Evolutionary conservation across 2,888 invertebrate genomes (phyloP).

Genomic region (Drosophila neutralis): DNA sequence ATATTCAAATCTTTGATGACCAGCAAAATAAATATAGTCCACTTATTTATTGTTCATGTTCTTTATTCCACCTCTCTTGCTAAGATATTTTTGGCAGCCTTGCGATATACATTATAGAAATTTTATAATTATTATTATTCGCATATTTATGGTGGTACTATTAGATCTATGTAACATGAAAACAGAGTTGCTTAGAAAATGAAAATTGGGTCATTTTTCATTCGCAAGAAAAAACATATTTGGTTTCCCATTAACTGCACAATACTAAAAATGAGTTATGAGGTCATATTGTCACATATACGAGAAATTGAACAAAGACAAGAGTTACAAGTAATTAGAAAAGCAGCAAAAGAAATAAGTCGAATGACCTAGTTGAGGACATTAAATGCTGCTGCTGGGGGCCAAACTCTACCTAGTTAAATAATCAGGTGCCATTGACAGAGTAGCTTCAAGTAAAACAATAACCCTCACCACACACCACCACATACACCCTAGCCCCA

Average conservation of each 20-base stretch:
- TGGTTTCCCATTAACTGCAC: background rate
- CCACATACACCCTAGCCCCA: background rate
- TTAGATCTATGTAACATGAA: background rate
- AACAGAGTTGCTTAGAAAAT: background rate
- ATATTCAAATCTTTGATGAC: background rate
- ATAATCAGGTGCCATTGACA: slow-evolving; percentile 47
- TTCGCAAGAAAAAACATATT: background rate
- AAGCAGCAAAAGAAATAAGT: background rate
- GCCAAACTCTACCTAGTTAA: slow-evolving; percentile 21
- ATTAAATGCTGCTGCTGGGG: slow-evolving; percentile 7
- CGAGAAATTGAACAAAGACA: background rate
- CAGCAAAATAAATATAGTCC: background rate
- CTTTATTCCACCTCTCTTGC: background rate
- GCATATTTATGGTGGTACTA: background rate
- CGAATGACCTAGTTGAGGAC: slow-evolving; percentile 1
- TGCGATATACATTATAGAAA: background rate
- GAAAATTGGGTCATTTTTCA: background rate
- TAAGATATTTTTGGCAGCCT: background rate
- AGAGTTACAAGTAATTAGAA: background rate
- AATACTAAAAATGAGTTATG: background rate
- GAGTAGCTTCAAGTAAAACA: slow-evolving; percentile 15
- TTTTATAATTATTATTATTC: background rate
- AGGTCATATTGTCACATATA: background rate
- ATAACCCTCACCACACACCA: background rate
- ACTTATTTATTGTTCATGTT: background rate